These are phyloP conservation scores for Rapana venosa DNA, from an alignment of 2,888 invertebrate species.

Conservation along the genomic window DNA sequence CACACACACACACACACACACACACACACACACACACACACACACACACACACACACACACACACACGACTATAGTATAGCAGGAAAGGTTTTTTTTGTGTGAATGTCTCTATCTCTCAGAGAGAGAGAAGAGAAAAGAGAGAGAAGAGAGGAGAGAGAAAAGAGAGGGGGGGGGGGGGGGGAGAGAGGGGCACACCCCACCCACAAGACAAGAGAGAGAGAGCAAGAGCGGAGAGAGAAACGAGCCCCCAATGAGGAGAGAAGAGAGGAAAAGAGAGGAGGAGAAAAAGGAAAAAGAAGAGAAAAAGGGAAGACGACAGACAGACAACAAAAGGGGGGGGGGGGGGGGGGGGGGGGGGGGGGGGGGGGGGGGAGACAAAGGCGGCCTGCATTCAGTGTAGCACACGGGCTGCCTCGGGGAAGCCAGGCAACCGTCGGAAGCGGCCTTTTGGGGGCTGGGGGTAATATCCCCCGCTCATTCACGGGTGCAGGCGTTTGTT, in stretches of 20 bases:
- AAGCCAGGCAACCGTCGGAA: conserved; percentile 22
- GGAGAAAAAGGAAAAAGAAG: not conserved
- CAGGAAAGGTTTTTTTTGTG: no score
- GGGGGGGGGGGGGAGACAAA: not conserved
- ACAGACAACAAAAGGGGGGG: not conserved
- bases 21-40: conserved; percentile 31
- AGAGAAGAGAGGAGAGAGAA: not conserved
- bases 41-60: conserved; percentile 22
- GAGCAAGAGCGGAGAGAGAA: not conserved
- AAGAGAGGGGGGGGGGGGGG: not conserved
- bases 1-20: not conserved
- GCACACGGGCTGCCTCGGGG: not conserved
- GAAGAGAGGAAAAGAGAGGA: not conserved
- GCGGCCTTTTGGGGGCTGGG: conserved; percentile 13
- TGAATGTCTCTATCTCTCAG: no score
- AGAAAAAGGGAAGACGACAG: not conserved
- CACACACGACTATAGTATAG: not conserved
- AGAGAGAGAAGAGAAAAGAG: not conserved
- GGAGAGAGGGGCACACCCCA: not conserved
- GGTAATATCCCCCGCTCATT: conserved; percentile 33
- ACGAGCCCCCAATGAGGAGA: no score
- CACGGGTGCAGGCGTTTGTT: conserved; percentile 18
- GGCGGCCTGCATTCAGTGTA: not conserved
- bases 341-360: not conserved
- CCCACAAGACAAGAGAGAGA: not conserved